These are phyloP conservation scores for Odocoileus virginianus DNA, from an alignment of 2,113 vertebrate species.

Conservation along the genomic window DNA sequence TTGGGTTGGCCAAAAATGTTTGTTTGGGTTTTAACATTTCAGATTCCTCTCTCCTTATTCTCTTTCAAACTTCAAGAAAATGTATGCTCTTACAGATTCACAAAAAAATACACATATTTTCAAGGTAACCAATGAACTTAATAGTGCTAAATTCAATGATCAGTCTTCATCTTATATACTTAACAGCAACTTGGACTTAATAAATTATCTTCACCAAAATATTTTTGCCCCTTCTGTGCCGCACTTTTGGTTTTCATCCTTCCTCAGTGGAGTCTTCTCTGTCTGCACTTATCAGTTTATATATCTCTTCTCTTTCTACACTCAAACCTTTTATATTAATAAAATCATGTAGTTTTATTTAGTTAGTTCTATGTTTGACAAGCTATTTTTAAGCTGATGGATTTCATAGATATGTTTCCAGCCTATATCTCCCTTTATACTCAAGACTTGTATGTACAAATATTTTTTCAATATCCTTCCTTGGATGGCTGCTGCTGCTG, in stretches of 20 bases:
- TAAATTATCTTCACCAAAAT: not conserved
- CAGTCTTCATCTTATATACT: not conserved
- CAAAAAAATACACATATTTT: not conserved
- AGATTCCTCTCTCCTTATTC: not conserved
- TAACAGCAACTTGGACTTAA: not conserved
- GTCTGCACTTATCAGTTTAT: not conserved
- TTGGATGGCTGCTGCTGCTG: too few relatives aligned
- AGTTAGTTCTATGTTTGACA: not conserved
- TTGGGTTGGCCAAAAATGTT: not conserved
- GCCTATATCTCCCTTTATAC: not conserved
- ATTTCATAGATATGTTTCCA: not conserved
- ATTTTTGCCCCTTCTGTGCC: not conserved
- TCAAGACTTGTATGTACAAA: not conserved
- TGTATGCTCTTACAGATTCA: not conserved
- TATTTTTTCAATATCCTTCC: not conserved
- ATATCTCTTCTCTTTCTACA: not conserved
- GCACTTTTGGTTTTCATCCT: not conserved
- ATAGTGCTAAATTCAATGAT: not conserved
- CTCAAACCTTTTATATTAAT: not conserved
- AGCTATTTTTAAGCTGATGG: not conserved
- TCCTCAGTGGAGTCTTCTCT: not conserved
- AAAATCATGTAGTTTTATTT: not conserved
- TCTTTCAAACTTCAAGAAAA: not conserved
- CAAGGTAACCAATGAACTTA: not conserved
- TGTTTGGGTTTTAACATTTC: not conserved